Percentiles rank a stretch among this genome's conserved stretches.
Conservation (phyloP, 2,888 invertebrate species). For the Loripinus fragilis region DNA sequence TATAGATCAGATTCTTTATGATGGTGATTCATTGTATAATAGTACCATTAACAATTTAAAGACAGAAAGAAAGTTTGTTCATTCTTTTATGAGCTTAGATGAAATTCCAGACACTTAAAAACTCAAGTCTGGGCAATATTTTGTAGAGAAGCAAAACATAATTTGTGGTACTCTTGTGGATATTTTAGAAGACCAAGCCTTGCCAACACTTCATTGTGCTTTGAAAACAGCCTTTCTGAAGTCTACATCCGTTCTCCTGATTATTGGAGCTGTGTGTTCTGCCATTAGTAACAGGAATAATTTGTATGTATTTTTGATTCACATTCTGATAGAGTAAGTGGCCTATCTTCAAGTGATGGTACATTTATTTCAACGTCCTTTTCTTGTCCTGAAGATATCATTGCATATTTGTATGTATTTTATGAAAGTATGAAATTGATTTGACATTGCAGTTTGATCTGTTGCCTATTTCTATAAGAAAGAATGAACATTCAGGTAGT, state of each 20-base stretch:
- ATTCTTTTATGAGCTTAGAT: slow-evolving; percentile 22
- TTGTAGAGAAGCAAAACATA: slow-evolving; percentile 22
- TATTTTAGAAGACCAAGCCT: not conserved
- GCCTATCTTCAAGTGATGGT: slow-evolving; percentile 8
- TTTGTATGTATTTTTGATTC: slow-evolving; percentile 24
- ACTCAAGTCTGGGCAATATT: not conserved
- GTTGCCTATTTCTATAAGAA: too few species aligned
- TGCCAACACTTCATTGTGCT: slow-evolving; percentile 32
- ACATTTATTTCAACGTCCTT: slow-evolving; percentile 1
- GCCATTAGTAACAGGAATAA: slow-evolving; percentile 21
- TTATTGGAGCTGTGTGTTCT: slow-evolving; percentile 29
- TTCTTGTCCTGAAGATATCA: not conserved
- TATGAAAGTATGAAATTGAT: slow-evolving; percentile 9
- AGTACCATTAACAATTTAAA: slow-evolving; percentile 16
- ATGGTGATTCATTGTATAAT: slow-evolving; percentile 24
- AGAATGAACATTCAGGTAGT: not conserved
- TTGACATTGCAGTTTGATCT: not conserved
- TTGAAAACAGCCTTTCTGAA: slow-evolving; percentile 19
- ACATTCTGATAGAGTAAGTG: slow-evolving; percentile 22
- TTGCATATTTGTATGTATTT: not conserved
- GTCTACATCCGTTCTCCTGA: not conserved
- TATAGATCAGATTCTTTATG: slow-evolving; percentile 20
- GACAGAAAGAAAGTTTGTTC: slow-evolving; percentile 1
- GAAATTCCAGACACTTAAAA: slow-evolving; percentile 29
- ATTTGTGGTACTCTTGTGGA: slow-evolving; percentile 20